Evolutionary conservation across 2,113 vertebrate species (phyloP), one percentile per base, ranked within the genome.

Genomic region (Ceratotherium simum): DNA sequence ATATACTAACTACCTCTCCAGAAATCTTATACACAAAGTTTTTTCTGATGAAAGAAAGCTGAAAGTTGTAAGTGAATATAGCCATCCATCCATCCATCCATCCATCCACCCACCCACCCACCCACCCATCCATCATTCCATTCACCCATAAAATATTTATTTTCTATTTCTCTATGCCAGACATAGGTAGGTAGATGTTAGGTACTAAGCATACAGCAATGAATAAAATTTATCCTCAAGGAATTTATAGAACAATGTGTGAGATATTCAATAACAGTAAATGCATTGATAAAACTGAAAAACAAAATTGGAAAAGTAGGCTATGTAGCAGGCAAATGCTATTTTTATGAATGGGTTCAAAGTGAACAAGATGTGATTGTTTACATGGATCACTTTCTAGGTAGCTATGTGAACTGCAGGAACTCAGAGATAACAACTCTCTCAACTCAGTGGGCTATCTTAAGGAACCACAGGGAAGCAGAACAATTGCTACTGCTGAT

Each of bases 341-440:
- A 16, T 82, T 97, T 95, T 95, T 83, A 93, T 93, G 81, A 96
- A 95, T 95, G 91, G 54, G 82, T 78, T 97, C 3, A 11, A 89
- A 82, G 89, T 83, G 86, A 95, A 54, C 79, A 64, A 54, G 79
- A 93, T 90, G 75, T 93, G 79, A 90, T 86, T 97, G 96, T 98
- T 97, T 97, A 97, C 91, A 69, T 72, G 39, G 95, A 97, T 97
- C 93, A 65, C 89, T 98, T 97, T 95, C 97, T 96, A 97, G 96
- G 84, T 96, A 96, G 78, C 97, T 69, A 90, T 93, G 95, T 76
- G 86, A 98, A 91, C 97, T 95, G 96, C 91, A 95, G 96, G 97
- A 81, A 98, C 96, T 95, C 96, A 95, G 92, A 95, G 97, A 84
- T 97, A 96, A 97, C 96, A 97, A 96, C 88, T 91, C 97, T 97